These are phyloP conservation scores for Troglohyphantes excavatus DNA, from an alignment of 2,888 invertebrate species.

Conservation along the genomic window DNA sequence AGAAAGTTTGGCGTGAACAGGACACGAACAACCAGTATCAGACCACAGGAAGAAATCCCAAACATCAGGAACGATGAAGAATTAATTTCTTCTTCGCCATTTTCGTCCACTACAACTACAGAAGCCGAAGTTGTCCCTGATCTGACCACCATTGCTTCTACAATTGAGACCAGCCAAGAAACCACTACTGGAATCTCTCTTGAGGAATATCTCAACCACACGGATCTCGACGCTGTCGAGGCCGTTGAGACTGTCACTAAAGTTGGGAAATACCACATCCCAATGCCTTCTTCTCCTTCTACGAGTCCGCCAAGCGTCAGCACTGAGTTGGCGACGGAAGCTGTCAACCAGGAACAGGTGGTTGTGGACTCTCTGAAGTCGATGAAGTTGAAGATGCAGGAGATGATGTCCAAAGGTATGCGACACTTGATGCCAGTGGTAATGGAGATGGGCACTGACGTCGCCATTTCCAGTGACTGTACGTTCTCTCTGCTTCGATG, in stretches of 20 bases:
- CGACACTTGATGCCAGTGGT: conserved; percentile 70
- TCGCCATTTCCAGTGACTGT: conserved; percentile 73
- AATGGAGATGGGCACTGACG: conserved; percentile 65
- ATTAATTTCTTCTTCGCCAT: not conserved
- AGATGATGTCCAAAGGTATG: conserved; percentile 64
- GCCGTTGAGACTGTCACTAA: not conserved
- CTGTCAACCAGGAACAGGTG: conserved; percentile 43
- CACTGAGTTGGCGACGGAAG: conserved; percentile 32
- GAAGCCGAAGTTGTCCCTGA: not conserved
- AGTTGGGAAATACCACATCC: conserved; percentile 6
- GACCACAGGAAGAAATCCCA: not conserved
- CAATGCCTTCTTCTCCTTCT: not conserved
- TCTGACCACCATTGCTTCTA: not conserved
- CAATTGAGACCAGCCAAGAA: conserved; percentile 4
- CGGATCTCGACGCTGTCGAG: not conserved
- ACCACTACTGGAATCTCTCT: not conserved
- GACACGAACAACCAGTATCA: not conserved
- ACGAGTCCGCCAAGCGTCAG: not conserved
- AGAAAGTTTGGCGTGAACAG: not conserved
- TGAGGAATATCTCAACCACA: conserved; percentile 20
- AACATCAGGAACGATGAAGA: not conserved
- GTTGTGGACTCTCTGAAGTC: conserved; percentile 65
- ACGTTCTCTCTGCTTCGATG: conserved; percentile 70
- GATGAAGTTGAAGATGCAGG: conserved; percentile 68
- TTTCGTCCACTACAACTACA: not conserved